Evolutionary conservation across 2,888 invertebrate species (phyloP).

Genomic region (Syrphus vitripennis): DNA sequence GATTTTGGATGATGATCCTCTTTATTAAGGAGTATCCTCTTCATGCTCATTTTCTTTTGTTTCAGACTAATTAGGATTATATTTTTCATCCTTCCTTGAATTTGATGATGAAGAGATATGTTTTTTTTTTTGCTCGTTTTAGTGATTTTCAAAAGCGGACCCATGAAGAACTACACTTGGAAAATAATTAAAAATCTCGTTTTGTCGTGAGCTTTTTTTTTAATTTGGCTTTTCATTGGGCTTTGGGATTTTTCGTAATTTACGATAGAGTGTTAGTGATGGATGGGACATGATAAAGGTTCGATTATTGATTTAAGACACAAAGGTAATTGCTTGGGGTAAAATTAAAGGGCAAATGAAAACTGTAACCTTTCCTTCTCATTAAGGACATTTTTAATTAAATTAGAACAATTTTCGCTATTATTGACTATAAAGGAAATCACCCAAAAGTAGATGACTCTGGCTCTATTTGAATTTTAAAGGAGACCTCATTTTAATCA

Average conservation of each 20-base stretch:
- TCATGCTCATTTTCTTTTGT: not conserved
- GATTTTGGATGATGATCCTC: slow-evolving; percentile 57
- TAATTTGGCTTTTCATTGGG: not conserved
- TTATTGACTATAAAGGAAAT: too few relatives aligned
- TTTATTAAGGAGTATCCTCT: slow-evolving; percentile 42
- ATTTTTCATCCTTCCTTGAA: slow-evolving; percentile 54
- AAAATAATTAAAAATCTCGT: slow-evolving; percentile 62
- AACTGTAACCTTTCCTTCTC: not conserved
- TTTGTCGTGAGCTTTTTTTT: not conserved
- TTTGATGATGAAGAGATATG: slow-evolving; percentile 8
- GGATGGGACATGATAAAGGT: not conserved
- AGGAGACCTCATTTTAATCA: too few relatives aligned
- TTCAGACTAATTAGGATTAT: slow-evolving; percentile 64
- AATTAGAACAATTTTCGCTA: too few relatives aligned
- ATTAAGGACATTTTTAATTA: not conserved
- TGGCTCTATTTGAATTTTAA: too few relatives aligned
- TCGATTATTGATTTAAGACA: slow-evolving; percentile 6
- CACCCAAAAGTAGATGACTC: too few relatives aligned
- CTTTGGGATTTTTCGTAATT: not conserved
- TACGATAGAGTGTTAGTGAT: not conserved
- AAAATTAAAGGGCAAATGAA: not conserved
- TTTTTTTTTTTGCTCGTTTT: not conserved
- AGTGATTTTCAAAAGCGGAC: not conserved
- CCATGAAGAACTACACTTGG: slow-evolving; percentile 22
- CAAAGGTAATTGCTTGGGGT: not conserved